These are phyloP conservation scores for Bembecia ichneumoniformis DNA, from an alignment of 2,888 invertebrate genomes.

Conservation along the genomic window DNA sequence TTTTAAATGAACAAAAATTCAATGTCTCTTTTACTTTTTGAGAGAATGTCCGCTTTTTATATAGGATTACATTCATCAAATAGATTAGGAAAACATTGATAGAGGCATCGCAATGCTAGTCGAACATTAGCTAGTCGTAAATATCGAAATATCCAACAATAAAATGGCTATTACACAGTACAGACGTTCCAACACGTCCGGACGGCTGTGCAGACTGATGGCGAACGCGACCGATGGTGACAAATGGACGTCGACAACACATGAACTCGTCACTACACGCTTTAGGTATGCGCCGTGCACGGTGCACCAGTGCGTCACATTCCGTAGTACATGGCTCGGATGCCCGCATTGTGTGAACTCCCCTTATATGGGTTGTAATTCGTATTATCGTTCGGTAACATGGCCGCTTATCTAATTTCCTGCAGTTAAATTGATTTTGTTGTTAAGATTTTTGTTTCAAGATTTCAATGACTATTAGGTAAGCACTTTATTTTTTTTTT, in stretches of 20 bases:
- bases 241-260: constrained; percentile 60
- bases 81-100: constrained; percentile 11
- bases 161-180: constrained; percentile 22
- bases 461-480: no score
- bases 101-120: constrained; percentile 11
- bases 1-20: no score
- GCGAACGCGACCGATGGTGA: constrained; percentile 48
- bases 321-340: constrained; percentile 50
- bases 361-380: constrained; percentile 51
- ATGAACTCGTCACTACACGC: constrained; percentile 24
- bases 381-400: constrained; percentile 27
- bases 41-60: background rate
- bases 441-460: no score
- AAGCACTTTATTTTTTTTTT: no score
- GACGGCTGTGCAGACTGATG: constrained; percentile 18
- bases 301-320: constrained; percentile 23
- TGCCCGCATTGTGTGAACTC: constrained; percentile 49
- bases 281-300: constrained; percentile 39
- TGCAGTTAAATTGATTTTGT: constrained; percentile 9
- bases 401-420: constrained; percentile 53
- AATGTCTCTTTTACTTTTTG: no score
- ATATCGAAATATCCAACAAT: constrained; percentile 10
- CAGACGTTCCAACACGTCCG: constrained; percentile 22
- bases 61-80: constrained; percentile 1
- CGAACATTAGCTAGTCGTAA: background rate